phyloP scores from a whole-genome alignment of 2,113 vertebrate genomes.

The Grammomys surdaster region DNA sequence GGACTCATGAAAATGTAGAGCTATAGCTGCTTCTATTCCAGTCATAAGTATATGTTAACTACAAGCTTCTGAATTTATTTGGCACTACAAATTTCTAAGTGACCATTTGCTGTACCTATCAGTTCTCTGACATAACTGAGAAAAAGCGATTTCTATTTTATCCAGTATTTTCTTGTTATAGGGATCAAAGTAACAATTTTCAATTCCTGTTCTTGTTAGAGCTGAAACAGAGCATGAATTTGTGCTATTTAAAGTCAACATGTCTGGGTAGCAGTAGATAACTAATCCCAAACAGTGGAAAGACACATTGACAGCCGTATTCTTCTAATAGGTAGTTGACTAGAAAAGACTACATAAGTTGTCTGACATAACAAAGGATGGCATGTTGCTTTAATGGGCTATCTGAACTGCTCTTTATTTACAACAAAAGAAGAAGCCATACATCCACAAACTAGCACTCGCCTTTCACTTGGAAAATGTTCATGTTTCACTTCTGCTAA shows the following conservation, averaged over 20 bases:
- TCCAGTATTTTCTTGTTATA: neutral
- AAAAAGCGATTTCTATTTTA: neutral
- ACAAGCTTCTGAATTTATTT: neutral
- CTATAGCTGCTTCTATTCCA: neutral
- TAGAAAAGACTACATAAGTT: neutral
- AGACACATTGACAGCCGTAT: neutral
- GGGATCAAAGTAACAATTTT: neutral
- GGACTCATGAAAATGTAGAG: neutral
- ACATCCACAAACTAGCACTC: neutral
- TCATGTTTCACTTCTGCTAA: neutral
- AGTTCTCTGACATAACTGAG: neutral
- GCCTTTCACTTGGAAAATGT: constrained; percentile 2
- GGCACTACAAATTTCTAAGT: neutral
- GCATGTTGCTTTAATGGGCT: neutral
- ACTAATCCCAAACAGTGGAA: neutral
- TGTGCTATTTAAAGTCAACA: neutral
- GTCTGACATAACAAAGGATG: neutral
- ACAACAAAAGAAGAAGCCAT: neutral
- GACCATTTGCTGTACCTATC: neutral
- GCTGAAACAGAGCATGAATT: neutral
- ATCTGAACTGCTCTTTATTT: neutral
- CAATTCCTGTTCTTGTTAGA: neutral
- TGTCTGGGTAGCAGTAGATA: neutral
- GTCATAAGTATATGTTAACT: neutral
- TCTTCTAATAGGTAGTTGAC: neutral